Evolutionary conservation across 1,140 invertebrate species (phyloP).

Genomic region (Onthophagus taurus): DNA sequence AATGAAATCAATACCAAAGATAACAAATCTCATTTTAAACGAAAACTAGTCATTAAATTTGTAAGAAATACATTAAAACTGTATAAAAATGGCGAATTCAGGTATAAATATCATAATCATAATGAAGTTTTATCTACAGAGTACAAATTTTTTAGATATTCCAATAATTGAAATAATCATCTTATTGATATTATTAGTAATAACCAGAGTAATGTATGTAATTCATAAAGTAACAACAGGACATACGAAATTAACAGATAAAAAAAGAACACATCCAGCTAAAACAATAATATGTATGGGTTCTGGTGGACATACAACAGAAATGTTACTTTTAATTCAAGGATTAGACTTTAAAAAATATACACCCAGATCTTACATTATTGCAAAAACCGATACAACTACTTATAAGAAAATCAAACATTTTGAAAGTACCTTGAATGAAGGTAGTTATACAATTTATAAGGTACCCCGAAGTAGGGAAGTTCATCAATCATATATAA

Average conservation of each 20-base stretch:
- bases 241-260: slow-evolving; percentile 18
- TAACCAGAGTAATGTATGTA: slow-evolving; percentile 29
- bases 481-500: slow-evolving; percentile 78
- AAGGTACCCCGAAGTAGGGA: slow-evolving; percentile 74
- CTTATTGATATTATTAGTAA: slow-evolving; percentile 24
- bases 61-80: too few species aligned
- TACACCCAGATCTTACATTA: slow-evolving; percentile 62
- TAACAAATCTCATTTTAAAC: too few species aligned
- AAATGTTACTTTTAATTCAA: slow-evolving; percentile 69
- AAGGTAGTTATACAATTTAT: slow-evolving; percentile 42
- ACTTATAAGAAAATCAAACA: slow-evolving; percentile 57
- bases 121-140: too few species aligned
- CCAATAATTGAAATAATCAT: slow-evolving; percentile 25
- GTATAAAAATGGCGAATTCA: too few species aligned
- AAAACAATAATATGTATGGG: slow-evolving; percentile 36
- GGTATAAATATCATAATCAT: too few species aligned
- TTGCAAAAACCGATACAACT: slow-evolving; percentile 68
- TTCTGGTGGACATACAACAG: slow-evolving; percentile 70
- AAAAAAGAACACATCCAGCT: slow-evolving; percentile 22
- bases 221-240: slow-evolving; percentile 34
- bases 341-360: slow-evolving; percentile 51
- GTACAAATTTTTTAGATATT: slow-evolving; percentile 28
- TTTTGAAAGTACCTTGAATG: slow-evolving; percentile 36
- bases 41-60: too few species aligned
- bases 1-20: too few species aligned